Conservation (phyloP, 2,113 vertebrate species). For the Phylloscopus whistleri region DNA sequence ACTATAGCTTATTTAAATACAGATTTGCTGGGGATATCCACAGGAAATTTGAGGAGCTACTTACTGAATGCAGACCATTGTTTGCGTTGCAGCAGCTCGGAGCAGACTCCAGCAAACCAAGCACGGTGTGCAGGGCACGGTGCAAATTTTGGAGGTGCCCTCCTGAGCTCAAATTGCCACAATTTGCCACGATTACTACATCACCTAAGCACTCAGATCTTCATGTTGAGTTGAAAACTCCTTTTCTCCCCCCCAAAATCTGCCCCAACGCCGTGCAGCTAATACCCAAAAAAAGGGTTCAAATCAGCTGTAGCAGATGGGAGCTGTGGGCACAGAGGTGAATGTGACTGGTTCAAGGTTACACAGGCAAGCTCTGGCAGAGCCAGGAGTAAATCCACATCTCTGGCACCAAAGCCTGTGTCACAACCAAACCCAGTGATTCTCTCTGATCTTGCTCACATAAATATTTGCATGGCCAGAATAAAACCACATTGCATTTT, state of each 20-base stretch:
- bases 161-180: conserved; percentile 5
- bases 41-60: conserved; percentile 48
- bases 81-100: background rate
- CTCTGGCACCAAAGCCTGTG: background rate
- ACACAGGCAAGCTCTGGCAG: background rate
- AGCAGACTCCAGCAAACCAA: background rate
- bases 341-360: background rate
- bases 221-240: conserved; percentile 20
- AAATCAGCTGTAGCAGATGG: background rate
- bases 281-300: background rate
- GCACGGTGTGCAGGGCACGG: background rate
- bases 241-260: background rate
- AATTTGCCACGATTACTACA: conserved; percentile 15
- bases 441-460: conserved; percentile 48
- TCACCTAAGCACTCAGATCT: background rate
- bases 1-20: conserved; percentile 42
- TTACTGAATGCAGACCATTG: conserved; percentile 56
- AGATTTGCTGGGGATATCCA: conserved; percentile 43
- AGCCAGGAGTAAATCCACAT: background rate
- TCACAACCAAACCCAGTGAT: conserved; percentile 9
- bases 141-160: background rate
- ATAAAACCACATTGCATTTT: conserved; percentile 47
- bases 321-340: background rate
- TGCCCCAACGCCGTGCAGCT: background rate
- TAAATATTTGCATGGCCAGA: conserved; percentile 50